Conservation (phyloP, 2,888 invertebrate species). For the Choristoneura rosaceana region DNA sequence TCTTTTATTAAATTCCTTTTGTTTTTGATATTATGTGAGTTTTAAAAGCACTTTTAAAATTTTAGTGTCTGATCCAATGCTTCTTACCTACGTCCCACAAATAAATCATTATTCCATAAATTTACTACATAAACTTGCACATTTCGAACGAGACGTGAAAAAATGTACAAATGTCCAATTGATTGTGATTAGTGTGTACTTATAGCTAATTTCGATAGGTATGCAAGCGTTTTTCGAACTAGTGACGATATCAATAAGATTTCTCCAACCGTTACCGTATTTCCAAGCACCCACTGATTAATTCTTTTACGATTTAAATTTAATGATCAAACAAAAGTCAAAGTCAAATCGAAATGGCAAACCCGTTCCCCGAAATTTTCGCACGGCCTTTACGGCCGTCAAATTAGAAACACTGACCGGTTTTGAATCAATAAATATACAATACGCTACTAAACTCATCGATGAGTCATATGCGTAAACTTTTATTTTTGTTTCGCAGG, state of each 20-base stretch:
- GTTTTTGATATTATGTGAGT: too few relatives aligned
- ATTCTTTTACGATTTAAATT: not conserved
- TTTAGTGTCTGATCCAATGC: too few relatives aligned
- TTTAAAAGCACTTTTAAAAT: too few relatives aligned
- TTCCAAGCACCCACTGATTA: not conserved
- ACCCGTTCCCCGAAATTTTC: constrained; percentile 20
- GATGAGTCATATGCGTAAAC: constrained; percentile 18
- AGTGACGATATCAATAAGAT: not conserved
- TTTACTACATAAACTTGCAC: too few relatives aligned
- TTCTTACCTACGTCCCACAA: too few relatives aligned
- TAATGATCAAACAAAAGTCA: constrained; percentile 1
- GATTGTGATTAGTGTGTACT: too few relatives aligned
- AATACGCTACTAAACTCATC: constrained; percentile 15
- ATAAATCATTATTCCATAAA: too few relatives aligned
- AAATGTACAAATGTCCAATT: too few relatives aligned
- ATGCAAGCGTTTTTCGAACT: too few relatives aligned
- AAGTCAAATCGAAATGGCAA: not conserved
- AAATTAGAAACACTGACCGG: constrained; percentile 25
- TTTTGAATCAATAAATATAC: constrained; percentile 21
- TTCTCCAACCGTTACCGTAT: not conserved
- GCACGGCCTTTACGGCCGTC: constrained; percentile 28
- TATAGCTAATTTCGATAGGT: too few relatives aligned
- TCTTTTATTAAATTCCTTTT: too few relatives aligned
- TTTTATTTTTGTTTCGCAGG: not conserved
- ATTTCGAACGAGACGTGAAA: too few relatives aligned